A percentile compares a stretch with the other conserved stretches of the same genome.
phyloP scores from a whole-genome alignment of 1,140 invertebrate genomes.

The Pentalonia nigronervosa region DNA sequence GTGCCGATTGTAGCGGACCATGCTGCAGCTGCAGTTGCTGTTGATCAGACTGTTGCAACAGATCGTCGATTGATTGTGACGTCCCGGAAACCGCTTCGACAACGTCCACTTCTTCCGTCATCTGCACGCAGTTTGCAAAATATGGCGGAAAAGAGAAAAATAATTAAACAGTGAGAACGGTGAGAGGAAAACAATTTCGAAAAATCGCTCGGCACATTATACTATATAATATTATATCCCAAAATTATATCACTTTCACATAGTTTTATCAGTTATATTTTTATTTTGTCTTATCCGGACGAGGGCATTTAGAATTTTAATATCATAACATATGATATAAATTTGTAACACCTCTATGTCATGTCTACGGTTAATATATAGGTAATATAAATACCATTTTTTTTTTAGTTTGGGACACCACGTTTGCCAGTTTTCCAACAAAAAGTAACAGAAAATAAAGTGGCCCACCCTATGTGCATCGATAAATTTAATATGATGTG shows the following conservation, averaged over 20 bases:
- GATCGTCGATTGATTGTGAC: slow-evolving; percentile 47
- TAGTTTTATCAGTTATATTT: not conserved
- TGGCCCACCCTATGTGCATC: no score
- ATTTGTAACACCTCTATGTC: not conserved
- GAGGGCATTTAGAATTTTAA: not conserved
- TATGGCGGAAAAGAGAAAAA: not conserved
- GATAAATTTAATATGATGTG: no score
- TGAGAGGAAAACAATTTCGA: not conserved
- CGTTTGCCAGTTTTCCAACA: not conserved
- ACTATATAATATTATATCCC: not conserved
- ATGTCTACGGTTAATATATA: not conserved
- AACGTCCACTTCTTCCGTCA: slow-evolving; percentile 60
- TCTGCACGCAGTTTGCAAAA: not conserved
- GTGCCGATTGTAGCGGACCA: slow-evolving; percentile 27
- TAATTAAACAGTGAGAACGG: not conserved
- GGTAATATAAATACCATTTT: not conserved
- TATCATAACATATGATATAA: not conserved
- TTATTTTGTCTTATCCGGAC: not conserved
- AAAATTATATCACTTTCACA: not conserved
- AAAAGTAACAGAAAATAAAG: not conserved
- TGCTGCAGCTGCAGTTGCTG: slow-evolving; percentile 7
- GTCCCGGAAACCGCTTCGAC: slow-evolving; percentile 60
- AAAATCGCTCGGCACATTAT: not conserved
- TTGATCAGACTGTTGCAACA: slow-evolving; percentile 46
- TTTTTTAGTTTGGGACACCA: not conserved